Conservation (phyloP, 2,888 invertebrate species). For the Chrysolina haemoptera region DNA sequence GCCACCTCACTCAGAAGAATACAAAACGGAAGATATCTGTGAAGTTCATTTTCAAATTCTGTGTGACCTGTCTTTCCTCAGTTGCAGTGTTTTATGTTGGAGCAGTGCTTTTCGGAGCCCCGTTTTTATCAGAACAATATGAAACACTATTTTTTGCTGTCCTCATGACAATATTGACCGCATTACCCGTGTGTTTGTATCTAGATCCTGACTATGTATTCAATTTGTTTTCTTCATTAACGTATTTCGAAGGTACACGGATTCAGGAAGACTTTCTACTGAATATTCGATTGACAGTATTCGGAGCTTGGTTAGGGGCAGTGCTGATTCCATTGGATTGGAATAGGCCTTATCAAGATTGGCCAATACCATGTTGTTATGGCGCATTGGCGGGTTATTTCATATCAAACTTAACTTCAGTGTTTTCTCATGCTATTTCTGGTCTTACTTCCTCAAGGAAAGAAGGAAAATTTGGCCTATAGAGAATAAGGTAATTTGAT, state of each 20-base stretch:
- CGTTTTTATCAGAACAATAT: conserved; percentile 75
- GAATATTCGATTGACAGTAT: conserved; percentile 74
- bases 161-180: conserved; percentile 75
- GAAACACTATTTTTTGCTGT: conserved; percentile 79
- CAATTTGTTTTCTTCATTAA: conserved; percentile 73
- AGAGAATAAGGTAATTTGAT: background rate
- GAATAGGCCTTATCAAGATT: conserved; percentile 91
- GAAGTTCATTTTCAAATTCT: conserved; percentile 68
- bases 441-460: conserved; percentile 25
- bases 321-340: conserved; percentile 91
- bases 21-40: conserved; percentile 59
- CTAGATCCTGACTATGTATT: conserved; percentile 75
- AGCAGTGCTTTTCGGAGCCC: conserved; percentile 80
- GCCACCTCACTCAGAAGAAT: conserved; percentile 52
- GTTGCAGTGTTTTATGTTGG: conserved; percentile 74
- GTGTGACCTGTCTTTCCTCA: conserved; percentile 69
- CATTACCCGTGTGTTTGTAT: conserved; percentile 76
- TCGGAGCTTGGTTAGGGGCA: conserved; percentile 90
- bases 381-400: conserved; percentile 79
- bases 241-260: conserved; percentile 71
- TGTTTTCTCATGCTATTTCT: conserved; percentile 28
- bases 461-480: conserved; percentile 38
- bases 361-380: conserved; percentile 82
- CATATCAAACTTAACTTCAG: conserved; percentile 51
- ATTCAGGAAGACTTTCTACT: conserved; percentile 74